Evolutionary conservation across 1,140 invertebrate species (phyloP), one percentile per base, ranked within the genome.

Genomic region (Cotesia typhae): DNA sequence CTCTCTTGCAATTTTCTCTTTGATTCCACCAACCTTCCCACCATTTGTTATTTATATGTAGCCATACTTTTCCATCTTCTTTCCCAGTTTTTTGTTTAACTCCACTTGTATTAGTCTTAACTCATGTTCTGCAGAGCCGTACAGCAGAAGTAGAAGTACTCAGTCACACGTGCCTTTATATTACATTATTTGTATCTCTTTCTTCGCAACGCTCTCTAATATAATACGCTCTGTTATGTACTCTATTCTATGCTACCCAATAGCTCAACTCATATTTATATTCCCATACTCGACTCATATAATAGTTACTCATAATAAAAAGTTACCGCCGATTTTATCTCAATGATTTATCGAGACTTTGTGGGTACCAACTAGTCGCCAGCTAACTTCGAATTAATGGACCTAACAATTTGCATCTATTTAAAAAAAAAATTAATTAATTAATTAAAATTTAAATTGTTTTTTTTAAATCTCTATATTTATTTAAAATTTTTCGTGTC

Each of bases 321-420:
- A 63, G 17, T 37, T 61, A 52, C 41, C 61, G 55, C 66, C 60
- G 72, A 78, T 74, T 79, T 78, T 74, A 78, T 68, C 59, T 51
- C 65, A 14, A 28, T 77, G 78, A 79, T 79, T 79, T 78, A 78
- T 76, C 68, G 69, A 35, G 59, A 77, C 76, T 71, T 66, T 7
- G 5, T 47, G 41, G 41, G 0, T 47, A 47, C 41, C 7, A 47
- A 10, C 41, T 38, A 20, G 53, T 4, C 53, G 51, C 51, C 70
- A 65, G 51, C 14, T 7, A 35, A 70, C 28, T 28, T 74, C 41
- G 51, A 66, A 66, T 66, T 66, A 66, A 66, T 20, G 64, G 53
- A 51, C 41, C 64, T 12, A 64, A 64, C 61, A 17, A 64, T 64
- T 64, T 64, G 61, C 61, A 64, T 64, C 61, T 66, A 53, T 66